These are phyloP conservation scores for Eulemur rufifrons DNA, from an alignment of 2,113 vertebrate genomes.

Conservation along the genomic window DNA sequence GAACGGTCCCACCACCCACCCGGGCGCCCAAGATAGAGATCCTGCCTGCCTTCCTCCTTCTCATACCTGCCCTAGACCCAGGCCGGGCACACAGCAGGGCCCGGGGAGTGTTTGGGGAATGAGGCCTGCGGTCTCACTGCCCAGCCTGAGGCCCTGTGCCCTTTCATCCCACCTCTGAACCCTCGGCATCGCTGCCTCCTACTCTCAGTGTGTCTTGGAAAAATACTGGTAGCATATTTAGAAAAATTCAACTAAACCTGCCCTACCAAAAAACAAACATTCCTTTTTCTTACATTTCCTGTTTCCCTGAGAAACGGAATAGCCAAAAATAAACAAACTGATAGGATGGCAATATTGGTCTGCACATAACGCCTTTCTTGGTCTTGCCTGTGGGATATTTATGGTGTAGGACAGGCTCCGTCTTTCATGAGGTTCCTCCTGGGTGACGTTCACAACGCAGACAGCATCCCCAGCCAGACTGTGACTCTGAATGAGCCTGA, in stretches of 20 bases:
- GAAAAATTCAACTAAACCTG: slow-evolving; percentile 60
- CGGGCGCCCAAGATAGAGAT: not conserved
- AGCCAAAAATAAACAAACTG: slow-evolving; percentile 58
- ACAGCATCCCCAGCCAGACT: not conserved
- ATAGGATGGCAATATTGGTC: slow-evolving; percentile 42
- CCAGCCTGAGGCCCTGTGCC: not conserved
- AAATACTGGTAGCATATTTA: slow-evolving; percentile 66
- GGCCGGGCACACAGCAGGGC: not conserved
- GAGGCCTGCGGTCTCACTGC: not conserved
- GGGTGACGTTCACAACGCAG: not conserved
- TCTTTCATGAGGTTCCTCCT: not conserved
- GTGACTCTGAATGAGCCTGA: not conserved
- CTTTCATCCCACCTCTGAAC: not conserved
- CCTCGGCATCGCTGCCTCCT: not conserved
- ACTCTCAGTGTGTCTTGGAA: slow-evolving; percentile 45
- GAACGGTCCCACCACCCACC: not conserved
- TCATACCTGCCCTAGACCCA: not conserved
- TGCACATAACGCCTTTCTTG: not conserved
- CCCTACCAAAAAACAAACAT: slow-evolving; percentile 56
- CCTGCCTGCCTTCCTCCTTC: not conserved
- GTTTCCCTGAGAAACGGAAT: slow-evolving; percentile 69
- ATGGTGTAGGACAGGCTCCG: not conserved
- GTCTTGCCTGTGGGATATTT: not conserved
- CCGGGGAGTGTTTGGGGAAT: not conserved
- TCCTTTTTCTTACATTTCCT: slow-evolving; percentile 72